phyloP scores from a whole-genome alignment of 2,888 invertebrate species.

The Hypselothyrea guttata region DNA sequence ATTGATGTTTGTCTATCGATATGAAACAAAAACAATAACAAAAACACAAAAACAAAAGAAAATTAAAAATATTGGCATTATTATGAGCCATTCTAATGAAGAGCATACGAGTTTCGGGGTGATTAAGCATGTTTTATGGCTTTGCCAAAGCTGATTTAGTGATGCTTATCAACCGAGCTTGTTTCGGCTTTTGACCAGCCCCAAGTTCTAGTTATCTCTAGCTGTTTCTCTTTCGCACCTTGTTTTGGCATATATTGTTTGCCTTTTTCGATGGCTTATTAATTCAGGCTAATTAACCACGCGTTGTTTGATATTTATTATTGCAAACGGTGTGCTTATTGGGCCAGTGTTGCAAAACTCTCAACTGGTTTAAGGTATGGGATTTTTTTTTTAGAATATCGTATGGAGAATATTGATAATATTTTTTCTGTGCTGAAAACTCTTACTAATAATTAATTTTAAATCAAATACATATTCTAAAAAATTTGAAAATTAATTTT shows the following conservation, averaged over 20 bases:
- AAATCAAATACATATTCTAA: constrained; percentile 6
- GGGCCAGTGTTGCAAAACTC: constrained; percentile 44
- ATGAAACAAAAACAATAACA: no score
- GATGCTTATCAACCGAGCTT: constrained; percentile 63
- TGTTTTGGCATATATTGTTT: constrained; percentile 14
- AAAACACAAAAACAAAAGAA: no score
- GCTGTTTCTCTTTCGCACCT: constrained; percentile 2
- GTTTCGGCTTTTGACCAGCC: constrained; percentile 47
- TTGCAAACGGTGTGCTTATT: constrained; percentile 25
- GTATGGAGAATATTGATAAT: constrained; percentile 7
- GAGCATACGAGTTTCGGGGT: constrained; percentile 49
- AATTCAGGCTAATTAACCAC: constrained; percentile 67
- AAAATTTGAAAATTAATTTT: background rate
- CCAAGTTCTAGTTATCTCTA: constrained; percentile 36
- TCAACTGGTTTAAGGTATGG: constrained; percentile 8
- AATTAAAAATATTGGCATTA: background rate
- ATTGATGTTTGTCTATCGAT: constrained; percentile 32
- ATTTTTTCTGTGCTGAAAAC: no score
- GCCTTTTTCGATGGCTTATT: constrained; percentile 53
- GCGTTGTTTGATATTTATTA: constrained; percentile 58
- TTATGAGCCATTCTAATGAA: constrained; percentile 41
- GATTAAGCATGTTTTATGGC: constrained; percentile 66
- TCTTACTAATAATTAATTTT: no score
- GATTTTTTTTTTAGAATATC: constrained; percentile 11
- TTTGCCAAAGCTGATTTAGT: constrained; percentile 66